Percentiles rank a stretch among this genome's conserved stretches.
These are phyloP conservation scores for Melinaea menophilus DNA, from an alignment of 2,888 invertebrate genomes.

Conservation along the genomic window DNA sequence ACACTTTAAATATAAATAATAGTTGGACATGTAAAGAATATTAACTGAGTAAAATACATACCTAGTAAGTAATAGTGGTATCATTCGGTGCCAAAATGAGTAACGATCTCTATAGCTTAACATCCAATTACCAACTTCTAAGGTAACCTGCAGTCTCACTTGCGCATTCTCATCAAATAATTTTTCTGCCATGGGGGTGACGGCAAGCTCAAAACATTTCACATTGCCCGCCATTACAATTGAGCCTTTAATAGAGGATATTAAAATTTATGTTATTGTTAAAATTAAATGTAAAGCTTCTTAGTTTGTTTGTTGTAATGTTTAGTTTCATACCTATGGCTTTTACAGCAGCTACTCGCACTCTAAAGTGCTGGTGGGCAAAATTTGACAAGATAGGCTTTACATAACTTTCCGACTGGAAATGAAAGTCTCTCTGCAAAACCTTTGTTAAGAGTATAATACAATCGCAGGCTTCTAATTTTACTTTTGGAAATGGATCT, in stretches of 20 bases:
- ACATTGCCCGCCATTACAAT: constrained; percentile 83
- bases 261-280: too few species aligned
- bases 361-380: constrained; percentile 89
- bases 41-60: constrained; percentile 42
- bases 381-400: constrained; percentile 85
- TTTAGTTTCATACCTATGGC: constrained; percentile 79
- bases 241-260: constrained; percentile 55
- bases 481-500: constrained; percentile 89
- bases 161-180: constrained; percentile 90
- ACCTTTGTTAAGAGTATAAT: constrained; percentile 81
- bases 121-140: constrained; percentile 88
- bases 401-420: constrained; percentile 84
- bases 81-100: constrained; percentile 90
- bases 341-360: constrained; percentile 84
- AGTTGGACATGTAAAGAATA: too few species aligned
- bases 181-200: constrained; percentile 89
- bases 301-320: not conserved
- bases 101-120: constrained; percentile 89
- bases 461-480: constrained; percentile 86
- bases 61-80: constrained; percentile 92
- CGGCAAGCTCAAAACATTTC: constrained; percentile 84
- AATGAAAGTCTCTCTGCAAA: constrained; percentile 84
- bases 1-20: too few species aligned
- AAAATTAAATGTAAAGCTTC: not conserved
- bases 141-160: constrained; percentile 87